Percentiles rank a stretch among this genome's conserved stretches.
Evolutionary conservation across 2,113 vertebrate genomes (phyloP).

Genomic region (Gallinago media): DNA sequence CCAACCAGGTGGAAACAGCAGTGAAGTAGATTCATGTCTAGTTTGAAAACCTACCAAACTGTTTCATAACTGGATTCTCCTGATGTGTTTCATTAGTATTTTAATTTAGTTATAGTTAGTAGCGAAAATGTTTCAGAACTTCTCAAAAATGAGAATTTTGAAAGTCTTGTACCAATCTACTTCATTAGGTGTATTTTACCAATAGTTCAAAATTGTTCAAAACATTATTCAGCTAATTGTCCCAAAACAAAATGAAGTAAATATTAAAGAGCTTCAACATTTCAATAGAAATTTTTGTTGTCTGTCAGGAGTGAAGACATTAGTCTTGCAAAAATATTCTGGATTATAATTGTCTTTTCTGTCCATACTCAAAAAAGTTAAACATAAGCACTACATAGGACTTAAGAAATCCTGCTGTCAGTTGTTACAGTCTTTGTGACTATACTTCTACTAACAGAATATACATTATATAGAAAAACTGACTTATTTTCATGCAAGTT

Average conservation of each 20-base stretch:
- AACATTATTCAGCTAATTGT: not conserved
- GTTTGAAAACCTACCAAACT: not conserved
- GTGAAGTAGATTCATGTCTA: not conserved
- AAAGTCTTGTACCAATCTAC: not conserved
- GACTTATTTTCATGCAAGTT: not conserved
- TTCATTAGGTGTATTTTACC: not conserved
- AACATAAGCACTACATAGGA: not conserved
- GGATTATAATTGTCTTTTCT: not conserved
- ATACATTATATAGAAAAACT: not conserved
- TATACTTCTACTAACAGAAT: not conserved
- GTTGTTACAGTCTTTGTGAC: not conserved
- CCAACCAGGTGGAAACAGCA: not conserved
- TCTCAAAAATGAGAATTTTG: not conserved
- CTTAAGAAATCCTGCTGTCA: not conserved
- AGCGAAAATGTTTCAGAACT: not conserved
- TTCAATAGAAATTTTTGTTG: not conserved
- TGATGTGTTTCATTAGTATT: not conserved
- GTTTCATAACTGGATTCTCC: not conserved
- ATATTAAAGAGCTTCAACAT: not conserved
- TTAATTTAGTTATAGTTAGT: not conserved
- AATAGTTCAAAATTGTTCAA: not conserved
- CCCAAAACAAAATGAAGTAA: not conserved
- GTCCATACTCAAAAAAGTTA: not conserved
- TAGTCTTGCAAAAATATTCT: not conserved
- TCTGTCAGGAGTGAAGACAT: not conserved